Conservation (phyloP, 2,113 vertebrate genomes). For the Lagenorhynchus albirostris region DNA sequence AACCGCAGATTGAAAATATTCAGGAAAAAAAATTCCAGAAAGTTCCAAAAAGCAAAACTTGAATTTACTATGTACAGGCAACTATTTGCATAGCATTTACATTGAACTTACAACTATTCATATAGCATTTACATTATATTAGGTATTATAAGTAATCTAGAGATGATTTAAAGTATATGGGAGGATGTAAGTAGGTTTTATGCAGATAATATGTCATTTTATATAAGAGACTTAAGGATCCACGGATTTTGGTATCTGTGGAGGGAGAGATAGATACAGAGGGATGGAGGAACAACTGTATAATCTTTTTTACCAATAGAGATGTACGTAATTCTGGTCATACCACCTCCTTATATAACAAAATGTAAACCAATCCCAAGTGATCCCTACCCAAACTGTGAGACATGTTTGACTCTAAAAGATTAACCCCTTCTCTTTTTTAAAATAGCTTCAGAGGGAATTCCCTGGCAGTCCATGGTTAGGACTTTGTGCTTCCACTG, state of each 20-base stretch:
- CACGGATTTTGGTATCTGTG: not conserved
- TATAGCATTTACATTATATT: not conserved
- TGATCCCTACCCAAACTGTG: not conserved
- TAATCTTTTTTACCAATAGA: not conserved
- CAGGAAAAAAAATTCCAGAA: not conserved
- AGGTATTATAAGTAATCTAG: not conserved
- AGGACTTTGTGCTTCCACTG: not conserved
- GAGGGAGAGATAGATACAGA: not conserved
- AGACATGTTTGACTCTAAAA: constrained; percentile 10
- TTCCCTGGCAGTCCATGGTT: not conserved
- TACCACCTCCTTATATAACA: not conserved
- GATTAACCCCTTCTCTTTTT: not conserved
- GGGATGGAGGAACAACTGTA: not conserved
- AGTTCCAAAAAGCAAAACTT: not conserved
- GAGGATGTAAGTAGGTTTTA: not conserved
- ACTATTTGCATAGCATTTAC: not conserved
- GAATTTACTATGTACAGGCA: not conserved
- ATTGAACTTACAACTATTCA: not conserved
- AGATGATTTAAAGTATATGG: not conserved
- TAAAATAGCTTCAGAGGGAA: not conserved
- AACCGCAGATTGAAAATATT: not conserved
- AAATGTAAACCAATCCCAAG: not conserved
- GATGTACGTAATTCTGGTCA: not conserved
- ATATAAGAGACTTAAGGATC: not conserved
- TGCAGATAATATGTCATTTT: not conserved